phyloP scores from a whole-genome alignment of 2,888 invertebrate genomes.

The Acleris emargana region DNA sequence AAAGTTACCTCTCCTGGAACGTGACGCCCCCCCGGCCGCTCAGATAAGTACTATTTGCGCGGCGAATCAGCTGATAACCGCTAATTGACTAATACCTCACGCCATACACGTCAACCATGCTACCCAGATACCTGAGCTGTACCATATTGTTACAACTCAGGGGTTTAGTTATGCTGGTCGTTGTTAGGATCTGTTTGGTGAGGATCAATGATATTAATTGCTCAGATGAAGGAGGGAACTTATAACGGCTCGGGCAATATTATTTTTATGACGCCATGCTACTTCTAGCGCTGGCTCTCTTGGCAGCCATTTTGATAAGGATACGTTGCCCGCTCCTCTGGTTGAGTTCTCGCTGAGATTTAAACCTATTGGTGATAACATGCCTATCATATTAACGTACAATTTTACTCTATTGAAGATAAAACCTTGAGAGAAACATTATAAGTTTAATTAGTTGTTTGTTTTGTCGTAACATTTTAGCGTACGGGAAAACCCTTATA shows the following conservation, averaged over 20 bases:
- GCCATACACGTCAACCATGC: slow-evolving; percentile 9
- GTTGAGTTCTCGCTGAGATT: no score
- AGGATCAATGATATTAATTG: slow-evolving; percentile 34
- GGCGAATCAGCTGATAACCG: slow-evolving; percentile 33
- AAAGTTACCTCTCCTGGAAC: slow-evolving; percentile 12
- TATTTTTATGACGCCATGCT: background rate
- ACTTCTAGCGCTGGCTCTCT: background rate
- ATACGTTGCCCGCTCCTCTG: no score
- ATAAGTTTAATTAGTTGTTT: no score
- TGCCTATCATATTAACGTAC: no score
- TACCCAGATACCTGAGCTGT: background rate
- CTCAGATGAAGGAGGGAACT: slow-evolving; percentile 27
- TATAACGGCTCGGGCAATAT: slow-evolving; percentile 8
- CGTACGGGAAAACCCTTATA: no score
- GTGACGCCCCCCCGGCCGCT: slow-evolving; percentile 13
- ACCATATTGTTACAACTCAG: background rate
- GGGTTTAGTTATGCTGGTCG: background rate
- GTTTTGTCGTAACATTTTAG: no score
- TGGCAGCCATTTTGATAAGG: background rate
- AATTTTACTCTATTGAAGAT: no score
- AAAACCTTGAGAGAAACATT: no score
- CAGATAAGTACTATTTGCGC: slow-evolving; percentile 30
- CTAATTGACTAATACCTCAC: slow-evolving; percentile 34
- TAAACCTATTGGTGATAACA: no score
- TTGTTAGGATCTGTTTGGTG: slow-evolving; percentile 25